Percentiles rank a stretch among this genome's conserved stretches.
Evolutionary conservation across 2,888 invertebrate genomes (phyloP).

Genomic region (Flexamia atlantica): DNA sequence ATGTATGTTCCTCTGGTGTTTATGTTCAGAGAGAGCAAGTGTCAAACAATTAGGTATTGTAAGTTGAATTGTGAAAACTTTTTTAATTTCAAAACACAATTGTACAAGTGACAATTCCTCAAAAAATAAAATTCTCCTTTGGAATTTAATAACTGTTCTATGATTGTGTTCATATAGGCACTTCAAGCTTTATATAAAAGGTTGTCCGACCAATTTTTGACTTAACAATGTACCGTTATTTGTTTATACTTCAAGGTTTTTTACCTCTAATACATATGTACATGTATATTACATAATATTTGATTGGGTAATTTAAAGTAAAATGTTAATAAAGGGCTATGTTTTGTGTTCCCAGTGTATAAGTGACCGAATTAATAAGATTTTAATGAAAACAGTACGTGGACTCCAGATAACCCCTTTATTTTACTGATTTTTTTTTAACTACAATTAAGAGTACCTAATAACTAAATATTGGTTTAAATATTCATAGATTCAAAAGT

Average conservation of each 20-base stretch:
- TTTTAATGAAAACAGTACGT: too few species aligned
- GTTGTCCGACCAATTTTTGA: neutral
- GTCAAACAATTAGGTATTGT: neutral
- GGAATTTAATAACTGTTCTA: neutral
- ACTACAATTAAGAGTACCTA: too few species aligned
- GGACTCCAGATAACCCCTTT: too few species aligned
- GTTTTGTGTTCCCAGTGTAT: neutral
- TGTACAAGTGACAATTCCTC: neutral
- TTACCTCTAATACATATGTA: neutral
- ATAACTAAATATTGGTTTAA: too few species aligned
- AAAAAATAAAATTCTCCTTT: neutral
- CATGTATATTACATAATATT: neutral
- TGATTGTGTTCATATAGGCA: neutral
- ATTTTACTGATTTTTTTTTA: too few species aligned
- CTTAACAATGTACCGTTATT: neutral
- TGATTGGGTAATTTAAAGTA: neutral
- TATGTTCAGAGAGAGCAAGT: neutral
- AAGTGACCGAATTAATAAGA: too few species aligned
- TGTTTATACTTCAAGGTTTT: neutral
- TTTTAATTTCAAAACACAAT: neutral
- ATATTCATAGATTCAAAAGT: too few species aligned
- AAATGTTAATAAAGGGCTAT: neutral
- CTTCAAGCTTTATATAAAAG: neutral
- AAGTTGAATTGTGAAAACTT: neutral
- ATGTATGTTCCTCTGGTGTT: neutral